phyloP scores from a whole-genome alignment of 2,888 invertebrate genomes.

The Catocala sponsa region DNA sequence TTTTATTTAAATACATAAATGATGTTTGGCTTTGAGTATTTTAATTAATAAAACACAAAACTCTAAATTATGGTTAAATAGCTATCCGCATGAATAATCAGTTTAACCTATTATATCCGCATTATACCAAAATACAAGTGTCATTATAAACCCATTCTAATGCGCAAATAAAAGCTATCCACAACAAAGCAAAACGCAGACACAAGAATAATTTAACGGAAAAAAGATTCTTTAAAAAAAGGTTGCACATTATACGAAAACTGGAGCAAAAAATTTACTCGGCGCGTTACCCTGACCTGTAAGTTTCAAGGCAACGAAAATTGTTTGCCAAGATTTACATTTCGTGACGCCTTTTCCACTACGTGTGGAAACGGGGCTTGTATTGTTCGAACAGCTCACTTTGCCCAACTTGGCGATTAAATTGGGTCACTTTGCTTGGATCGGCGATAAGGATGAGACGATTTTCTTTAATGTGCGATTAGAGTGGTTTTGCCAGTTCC shows the following conservation, averaged over 20 bases:
- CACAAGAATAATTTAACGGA: slow-evolving; percentile 17
- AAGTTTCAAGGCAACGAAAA: slow-evolving; percentile 67
- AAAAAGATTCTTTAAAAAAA: slow-evolving; percentile 39
- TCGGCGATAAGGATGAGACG: slow-evolving; percentile 32
- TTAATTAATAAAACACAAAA: not conserved
- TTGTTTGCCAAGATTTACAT: slow-evolving; percentile 57
- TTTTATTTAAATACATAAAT: too few relatives aligned
- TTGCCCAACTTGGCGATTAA: slow-evolving; percentile 40
- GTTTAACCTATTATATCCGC: not conserved
- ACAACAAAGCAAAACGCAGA: slow-evolving; percentile 4
- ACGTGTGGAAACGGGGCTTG: slow-evolving; percentile 30
- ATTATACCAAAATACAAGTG: not conserved
- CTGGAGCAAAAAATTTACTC: slow-evolving; percentile 51
- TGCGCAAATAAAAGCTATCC: slow-evolving; percentile 5
- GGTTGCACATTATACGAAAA: slow-evolving; percentile 49
- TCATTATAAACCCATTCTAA: slow-evolving; percentile 7
- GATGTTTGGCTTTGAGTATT: too few relatives aligned
- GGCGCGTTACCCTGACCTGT: slow-evolving; percentile 65
- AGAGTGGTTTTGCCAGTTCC: slow-evolving; percentile 6
- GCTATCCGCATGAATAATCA: not conserved
- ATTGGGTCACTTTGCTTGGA: slow-evolving; percentile 44
- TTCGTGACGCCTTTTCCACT: slow-evolving; percentile 41
- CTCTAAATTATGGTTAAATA: not conserved
- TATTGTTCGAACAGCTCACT: slow-evolving; percentile 40
- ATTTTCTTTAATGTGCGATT: slow-evolving; percentile 22